A percentile compares a stretch with the other conserved stretches of the same genome.
Conservation (phyloP, 2,113 vertebrate species). For the Regulus satrapa region DNA sequence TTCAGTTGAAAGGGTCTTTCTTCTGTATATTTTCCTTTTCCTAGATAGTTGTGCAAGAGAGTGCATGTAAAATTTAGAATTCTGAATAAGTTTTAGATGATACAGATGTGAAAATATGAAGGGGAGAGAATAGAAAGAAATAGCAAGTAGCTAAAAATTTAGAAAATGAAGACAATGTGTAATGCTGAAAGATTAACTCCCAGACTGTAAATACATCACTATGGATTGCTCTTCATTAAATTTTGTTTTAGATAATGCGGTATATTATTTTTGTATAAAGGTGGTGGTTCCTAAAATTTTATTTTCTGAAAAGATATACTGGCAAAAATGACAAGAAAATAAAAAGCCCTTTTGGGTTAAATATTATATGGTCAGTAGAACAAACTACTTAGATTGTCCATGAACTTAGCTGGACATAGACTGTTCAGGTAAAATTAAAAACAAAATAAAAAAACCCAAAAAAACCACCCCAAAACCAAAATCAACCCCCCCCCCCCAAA, state of each 20-base stretch:
- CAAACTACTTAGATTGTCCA: not conserved
- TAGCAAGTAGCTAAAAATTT: not conserved
- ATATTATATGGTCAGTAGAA: not conserved
- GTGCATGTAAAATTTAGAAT: not conserved
- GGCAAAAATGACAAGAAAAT: not conserved
- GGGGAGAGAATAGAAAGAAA: not conserved
- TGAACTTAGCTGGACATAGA: not conserved
- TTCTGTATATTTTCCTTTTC: not conserved
- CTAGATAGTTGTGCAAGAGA: not conserved
- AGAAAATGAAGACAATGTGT: not conserved
- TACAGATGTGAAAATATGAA: not conserved
- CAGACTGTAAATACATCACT: not conserved
- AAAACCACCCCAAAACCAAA: too few species aligned
- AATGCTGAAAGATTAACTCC: not conserved
- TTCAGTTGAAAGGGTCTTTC: not conserved
- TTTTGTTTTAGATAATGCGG: not conserved
- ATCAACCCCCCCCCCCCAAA: too few species aligned
- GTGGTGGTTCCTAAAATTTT: not conserved
- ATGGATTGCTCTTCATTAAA: not conserved
- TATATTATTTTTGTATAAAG: not conserved
- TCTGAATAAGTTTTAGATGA: not conserved
- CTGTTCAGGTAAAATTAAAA: not conserved
- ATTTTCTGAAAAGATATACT: not conserved
- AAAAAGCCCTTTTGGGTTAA: not conserved
- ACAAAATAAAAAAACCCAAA: not conserved